These are phyloP conservation scores for Cecidostiba fungosa DNA, from an alignment of 2,888 invertebrate genomes.

Conservation along the genomic window DNA sequence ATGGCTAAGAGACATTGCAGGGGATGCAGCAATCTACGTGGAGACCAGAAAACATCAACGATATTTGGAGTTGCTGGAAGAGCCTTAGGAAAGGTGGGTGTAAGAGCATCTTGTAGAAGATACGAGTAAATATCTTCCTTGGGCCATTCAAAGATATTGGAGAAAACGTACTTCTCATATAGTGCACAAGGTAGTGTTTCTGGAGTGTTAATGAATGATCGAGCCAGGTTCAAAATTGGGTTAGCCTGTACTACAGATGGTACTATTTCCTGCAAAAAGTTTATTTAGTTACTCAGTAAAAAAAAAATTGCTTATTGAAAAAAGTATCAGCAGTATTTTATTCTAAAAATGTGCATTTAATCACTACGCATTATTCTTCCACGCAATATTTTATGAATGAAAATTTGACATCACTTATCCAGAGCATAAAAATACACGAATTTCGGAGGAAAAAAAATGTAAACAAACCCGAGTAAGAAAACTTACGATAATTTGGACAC, in stretches of 20 bases:
- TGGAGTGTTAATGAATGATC: slow-evolving; percentile 74
- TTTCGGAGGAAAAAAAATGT: neutral
- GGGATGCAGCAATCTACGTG: slow-evolving; percentile 70
- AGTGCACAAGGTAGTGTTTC: slow-evolving; percentile 69
- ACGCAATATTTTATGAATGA: too few relatives aligned
- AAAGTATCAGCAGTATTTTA: neutral
- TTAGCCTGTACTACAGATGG: slow-evolving; percentile 72
- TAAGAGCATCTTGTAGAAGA: slow-evolving; percentile 72
- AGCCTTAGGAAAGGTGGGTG: slow-evolving; percentile 71
- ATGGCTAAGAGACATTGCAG: slow-evolving; percentile 73
- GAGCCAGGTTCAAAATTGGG: slow-evolving; percentile 70
- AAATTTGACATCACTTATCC: too few relatives aligned
- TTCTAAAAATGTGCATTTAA: too few relatives aligned
- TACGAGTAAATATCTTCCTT: slow-evolving; percentile 72
- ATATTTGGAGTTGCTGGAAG: slow-evolving; percentile 68
- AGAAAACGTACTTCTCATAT: slow-evolving; percentile 65
- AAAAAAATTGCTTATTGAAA: neutral
- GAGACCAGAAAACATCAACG: slow-evolving; percentile 73
- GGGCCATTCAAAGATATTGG: slow-evolving; percentile 68
- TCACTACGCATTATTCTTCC: too few relatives aligned
- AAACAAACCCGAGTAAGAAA: slow-evolving; percentile 9
- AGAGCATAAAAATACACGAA: neutral
- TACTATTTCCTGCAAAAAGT: slow-evolving; percentile 72
- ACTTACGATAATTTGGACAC: slow-evolving; percentile 77
- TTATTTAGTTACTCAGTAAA: neutral